These are phyloP conservation scores for Prietella phreatophila DNA, from an alignment of 2,113 vertebrate genomes.

Conservation along the genomic window DNA sequence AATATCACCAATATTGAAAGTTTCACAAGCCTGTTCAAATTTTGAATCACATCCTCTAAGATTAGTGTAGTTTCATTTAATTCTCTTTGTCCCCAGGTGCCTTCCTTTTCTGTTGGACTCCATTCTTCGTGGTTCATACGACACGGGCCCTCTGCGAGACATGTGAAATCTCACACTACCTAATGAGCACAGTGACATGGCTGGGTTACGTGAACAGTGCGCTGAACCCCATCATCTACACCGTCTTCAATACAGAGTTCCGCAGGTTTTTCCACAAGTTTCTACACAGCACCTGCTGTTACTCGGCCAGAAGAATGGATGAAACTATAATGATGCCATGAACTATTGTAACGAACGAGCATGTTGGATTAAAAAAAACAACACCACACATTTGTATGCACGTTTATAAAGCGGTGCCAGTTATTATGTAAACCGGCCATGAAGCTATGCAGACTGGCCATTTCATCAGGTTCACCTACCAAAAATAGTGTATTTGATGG, in stretches of 20 bases:
- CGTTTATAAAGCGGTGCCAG: neutral
- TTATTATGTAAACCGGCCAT: neutral
- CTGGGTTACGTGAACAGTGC: slow-evolving; percentile 95
- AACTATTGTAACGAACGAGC: slow-evolving; percentile 33
- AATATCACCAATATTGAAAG: neutral
- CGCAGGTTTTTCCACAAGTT: slow-evolving; percentile 86
- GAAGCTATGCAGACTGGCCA: neutral
- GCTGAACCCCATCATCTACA: slow-evolving; percentile 92
- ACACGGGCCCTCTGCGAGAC: slow-evolving; percentile 78
- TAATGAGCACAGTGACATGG: slow-evolving; percentile 94
- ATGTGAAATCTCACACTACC: slow-evolving; percentile 75
- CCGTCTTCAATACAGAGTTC: slow-evolving; percentile 89
- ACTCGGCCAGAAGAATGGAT: neutral
- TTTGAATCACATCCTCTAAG: neutral
- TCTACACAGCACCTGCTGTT: slow-evolving; percentile 72
- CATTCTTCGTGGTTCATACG: slow-evolving; percentile 93
- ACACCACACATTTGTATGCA: neutral
- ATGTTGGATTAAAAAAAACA: neutral
- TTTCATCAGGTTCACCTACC: neutral
- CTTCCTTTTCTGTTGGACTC: slow-evolving; percentile 95
- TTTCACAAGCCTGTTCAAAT: neutral
- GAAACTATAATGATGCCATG: slow-evolving; percentile 13
- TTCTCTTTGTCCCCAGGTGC: slow-evolving; percentile 69
- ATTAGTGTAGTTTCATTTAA: neutral
- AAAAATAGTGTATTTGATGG: neutral